Base-by-base conservation (phyloP, 2,888 invertebrate species). In the Plutella xylostella region DNA sequence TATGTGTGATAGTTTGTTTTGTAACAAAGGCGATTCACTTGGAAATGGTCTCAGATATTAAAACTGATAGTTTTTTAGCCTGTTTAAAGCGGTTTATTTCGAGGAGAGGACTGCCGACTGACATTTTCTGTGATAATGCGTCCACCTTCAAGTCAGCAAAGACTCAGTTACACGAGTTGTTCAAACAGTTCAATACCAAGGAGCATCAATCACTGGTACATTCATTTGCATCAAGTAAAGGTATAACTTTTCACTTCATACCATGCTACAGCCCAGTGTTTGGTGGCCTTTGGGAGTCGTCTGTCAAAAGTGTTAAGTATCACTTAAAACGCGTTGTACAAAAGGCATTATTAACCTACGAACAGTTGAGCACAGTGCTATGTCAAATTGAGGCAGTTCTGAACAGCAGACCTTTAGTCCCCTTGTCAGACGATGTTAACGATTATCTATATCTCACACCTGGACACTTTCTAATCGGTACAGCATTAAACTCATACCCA, bases 381-480 rank as follows among this genome's bases (percentile, higher is more conserved):
- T 34, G 30, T 19, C 38, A 49, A 33, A 49, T 53, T 18, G 48
- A 50, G 19, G 39, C 41, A 0, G 19, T 53, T 1, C 25, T 50
- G 18, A 50, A 51, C 17, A 48, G 49, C 4, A 45, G 49, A 12
- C 48, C 45, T 2, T 19, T 51, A 34, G 28, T 38, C 4, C 45
- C 48, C 21, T 45, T 46, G 22, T 42, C 31, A 28, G 14, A 35
- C 9, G 49, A 49, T 45, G 15, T 45, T 1, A 34, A 35, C 22
- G 39, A 42, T 30, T 43, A 18, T 41, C 30, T 31, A 20, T 50
- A 51, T 42, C 31, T 54, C n/a, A 48, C 51, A 2, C 52, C 52
- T 19, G 54, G 50, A 6, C 52, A 54, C 37, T 54, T 54, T 22
- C 40, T 50, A 5, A 46, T 46, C 20, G 47, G 49, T 20, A 15